Percentiles rank a stretch among this genome's conserved stretches.
These are phyloP conservation scores for Cerceris ruficornis DNA, from an alignment of 2,888 invertebrate species.

Conservation along the genomic window DNA sequence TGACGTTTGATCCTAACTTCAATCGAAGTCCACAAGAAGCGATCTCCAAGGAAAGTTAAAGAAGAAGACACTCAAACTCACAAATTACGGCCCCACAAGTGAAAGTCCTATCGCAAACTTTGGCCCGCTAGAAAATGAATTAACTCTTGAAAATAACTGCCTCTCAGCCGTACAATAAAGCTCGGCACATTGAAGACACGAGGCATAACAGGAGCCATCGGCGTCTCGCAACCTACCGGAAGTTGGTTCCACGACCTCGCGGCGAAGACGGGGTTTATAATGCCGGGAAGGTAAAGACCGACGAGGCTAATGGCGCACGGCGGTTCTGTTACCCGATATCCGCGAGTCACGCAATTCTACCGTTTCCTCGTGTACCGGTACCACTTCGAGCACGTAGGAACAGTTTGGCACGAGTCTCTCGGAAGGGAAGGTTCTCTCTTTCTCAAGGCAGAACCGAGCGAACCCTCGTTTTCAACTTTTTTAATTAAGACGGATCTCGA, in stretches of 20 bases:
- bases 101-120: too few species aligned
- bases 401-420: conserved; percentile 31
- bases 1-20: too few species aligned
- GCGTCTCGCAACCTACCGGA: conserved; percentile 43
- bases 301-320: conserved; percentile 54
- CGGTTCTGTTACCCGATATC: conserved; percentile 55
- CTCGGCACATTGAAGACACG: neutral
- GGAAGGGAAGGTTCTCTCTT: conserved; percentile 3
- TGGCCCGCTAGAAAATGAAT: too few species aligned
- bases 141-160: too few species aligned
- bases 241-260: conserved; percentile 52
- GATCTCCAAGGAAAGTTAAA: too few species aligned
- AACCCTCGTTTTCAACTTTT: conserved; percentile 36
- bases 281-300: conserved; percentile 42
- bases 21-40: too few species aligned
- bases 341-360: conserved; percentile 62
- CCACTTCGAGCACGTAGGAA: conserved; percentile 22
- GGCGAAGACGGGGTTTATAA: conserved; percentile 47
- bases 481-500: conserved; percentile 42
- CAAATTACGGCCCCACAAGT: too few species aligned
- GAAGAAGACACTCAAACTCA: too few species aligned
- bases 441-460: neutral
- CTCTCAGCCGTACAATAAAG: too few species aligned
- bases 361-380: conserved; percentile 43
- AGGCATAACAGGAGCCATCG: conserved; percentile 21